These are phyloP conservation scores for Saturnia pavonia DNA, from an alignment of 2,888 invertebrate genomes.

Conservation along the genomic window DNA sequence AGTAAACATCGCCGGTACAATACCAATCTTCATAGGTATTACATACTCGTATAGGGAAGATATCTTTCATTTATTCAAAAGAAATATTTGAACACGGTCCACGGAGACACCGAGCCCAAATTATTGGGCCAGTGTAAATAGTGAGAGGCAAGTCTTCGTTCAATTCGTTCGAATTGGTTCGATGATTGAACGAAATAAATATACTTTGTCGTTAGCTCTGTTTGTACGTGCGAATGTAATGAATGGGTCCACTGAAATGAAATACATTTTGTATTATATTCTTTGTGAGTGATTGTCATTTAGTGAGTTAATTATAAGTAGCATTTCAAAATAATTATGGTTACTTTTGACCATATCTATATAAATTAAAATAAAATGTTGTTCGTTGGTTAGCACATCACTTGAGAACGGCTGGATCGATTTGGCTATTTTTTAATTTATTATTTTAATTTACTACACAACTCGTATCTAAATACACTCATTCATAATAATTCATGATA, in stretches of 20 bases:
- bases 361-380: too few relatives aligned
- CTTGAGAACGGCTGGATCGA: too few relatives aligned
- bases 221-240: background rate
- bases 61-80: slow-evolving; percentile 39
- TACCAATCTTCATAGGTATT: background rate
- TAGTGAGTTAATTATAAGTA: too few relatives aligned
- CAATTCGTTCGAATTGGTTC: slow-evolving; percentile 17
- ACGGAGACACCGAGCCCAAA: slow-evolving; percentile 39
- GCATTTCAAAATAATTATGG: background rate
- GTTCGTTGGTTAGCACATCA: too few relatives aligned
- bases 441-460: too few relatives aligned
- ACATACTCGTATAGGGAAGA: slow-evolving; percentile 19
- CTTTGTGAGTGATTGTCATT: background rate
- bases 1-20: slow-evolving; percentile 3
- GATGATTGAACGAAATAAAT: slow-evolving; percentile 10
- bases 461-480: too few relatives aligned
- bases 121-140: slow-evolving; percentile 65
- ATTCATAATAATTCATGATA: too few relatives aligned
- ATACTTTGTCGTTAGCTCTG: background rate
- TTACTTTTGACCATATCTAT: background rate
- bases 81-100: slow-evolving; percentile 50
- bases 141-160: slow-evolving; percentile 28
- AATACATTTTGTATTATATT: background rate
- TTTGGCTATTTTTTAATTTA: too few relatives aligned
- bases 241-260: background rate